phyloP scores from a whole-genome alignment of 2,113 vertebrate species.

The Burhinus bistriatus region DNA sequence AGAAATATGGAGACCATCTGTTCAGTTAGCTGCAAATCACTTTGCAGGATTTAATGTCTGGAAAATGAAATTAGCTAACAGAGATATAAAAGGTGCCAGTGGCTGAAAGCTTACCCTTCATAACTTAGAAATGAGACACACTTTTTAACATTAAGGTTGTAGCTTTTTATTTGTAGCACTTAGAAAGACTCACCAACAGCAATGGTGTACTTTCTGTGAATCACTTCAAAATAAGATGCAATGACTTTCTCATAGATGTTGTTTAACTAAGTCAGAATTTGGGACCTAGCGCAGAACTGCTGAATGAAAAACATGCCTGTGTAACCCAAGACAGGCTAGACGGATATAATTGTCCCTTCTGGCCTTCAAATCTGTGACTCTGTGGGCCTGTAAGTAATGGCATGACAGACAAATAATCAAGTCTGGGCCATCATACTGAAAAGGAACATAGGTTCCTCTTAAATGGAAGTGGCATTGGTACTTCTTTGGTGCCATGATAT shows the following conservation, averaged over 20 bases:
- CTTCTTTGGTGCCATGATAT: not conserved
- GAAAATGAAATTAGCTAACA: not conserved
- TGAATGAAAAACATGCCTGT: not conserved
- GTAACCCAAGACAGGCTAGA: not conserved
- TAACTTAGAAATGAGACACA: not conserved
- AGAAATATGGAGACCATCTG: conserved; percentile 11
- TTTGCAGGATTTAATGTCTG: not conserved
- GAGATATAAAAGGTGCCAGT: not conserved
- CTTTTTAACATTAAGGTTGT: not conserved
- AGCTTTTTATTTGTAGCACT: not conserved
- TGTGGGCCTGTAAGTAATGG: not conserved
- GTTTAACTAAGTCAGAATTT: not conserved
- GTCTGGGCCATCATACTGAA: not conserved
- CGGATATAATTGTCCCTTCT: not conserved
- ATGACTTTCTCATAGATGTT: not conserved
- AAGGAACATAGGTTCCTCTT: not conserved
- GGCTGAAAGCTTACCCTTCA: not conserved
- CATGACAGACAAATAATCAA: not conserved
- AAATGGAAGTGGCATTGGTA: not conserved
- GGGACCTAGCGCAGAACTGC: not conserved
- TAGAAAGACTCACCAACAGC: not conserved
- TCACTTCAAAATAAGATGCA: not conserved
- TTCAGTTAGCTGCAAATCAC: not conserved
- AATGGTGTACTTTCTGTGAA: not conserved
- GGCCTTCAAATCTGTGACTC: not conserved